Evolutionary conservation across 1,140 invertebrate species (phyloP), one percentile per base, ranked within the genome.

Genomic region (Spodoptera litura): DNA sequence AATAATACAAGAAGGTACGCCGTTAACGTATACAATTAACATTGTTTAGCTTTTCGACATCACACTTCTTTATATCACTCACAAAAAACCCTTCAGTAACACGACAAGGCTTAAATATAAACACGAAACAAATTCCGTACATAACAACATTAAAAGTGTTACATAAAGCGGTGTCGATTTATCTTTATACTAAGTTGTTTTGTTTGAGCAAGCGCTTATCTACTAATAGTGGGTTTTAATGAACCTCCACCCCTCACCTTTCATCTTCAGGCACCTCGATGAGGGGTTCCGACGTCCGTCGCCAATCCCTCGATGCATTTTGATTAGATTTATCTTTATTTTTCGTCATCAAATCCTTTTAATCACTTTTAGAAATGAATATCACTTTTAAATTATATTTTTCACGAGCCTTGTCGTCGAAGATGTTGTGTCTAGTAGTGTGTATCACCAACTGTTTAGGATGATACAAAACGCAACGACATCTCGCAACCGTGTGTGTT

Each of bases 261-360:
- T 93, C 91, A 92, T 92, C 89, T 78, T 93, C 91, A 93, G 89
- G 90, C 86, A 92, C 89, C 8, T 88, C 82, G 66, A 92, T 83
- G 66, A 93, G 83, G 71, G 88, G 89, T 79, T 94, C 92, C 15
- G 87, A 88, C 78, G 87, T 87, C 84, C 93, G 90, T 75, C 90
- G 84, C 85, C 91, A 88, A 78, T 92, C 90, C 76, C 88, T 92
- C 52, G 72, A 80, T 74, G 82, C 73, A 78, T 83, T 90, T 82
- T 87, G 89, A 89, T 90, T 94, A 72, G 85, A 87, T 91, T 89
- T 93, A 68, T 93, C 90, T 85, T 90, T 94, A 89, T 89, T 94
- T 89, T 92, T 93, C 81, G 84, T 80, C 86, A 89, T 90, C 58
- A 75, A 51, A 74, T 25, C 58, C 55, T 78, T 78, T 85, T 80